These are phyloP conservation scores for Atherix ibis DNA, from an alignment of 2,888 invertebrate genomes.

Conservation along the genomic window DNA sequence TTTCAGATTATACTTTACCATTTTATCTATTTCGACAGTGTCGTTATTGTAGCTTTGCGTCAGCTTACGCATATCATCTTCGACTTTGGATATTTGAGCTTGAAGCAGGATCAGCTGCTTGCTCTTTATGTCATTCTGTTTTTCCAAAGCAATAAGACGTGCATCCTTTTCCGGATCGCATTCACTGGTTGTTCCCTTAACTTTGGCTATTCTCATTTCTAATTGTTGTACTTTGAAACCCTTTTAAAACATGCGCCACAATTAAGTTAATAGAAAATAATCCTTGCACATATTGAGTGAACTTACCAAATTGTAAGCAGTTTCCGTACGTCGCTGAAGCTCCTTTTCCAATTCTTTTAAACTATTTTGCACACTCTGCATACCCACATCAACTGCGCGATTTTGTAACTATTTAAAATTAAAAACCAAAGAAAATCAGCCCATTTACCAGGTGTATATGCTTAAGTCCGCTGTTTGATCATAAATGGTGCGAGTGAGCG, in stretches of 20 bases:
- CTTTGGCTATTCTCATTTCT: conserved; percentile 28
- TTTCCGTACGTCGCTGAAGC: conserved; percentile 41
- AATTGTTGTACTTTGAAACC: conserved; percentile 32
- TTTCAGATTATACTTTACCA: no score
- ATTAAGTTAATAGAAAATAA: no score
- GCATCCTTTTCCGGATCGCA: conserved; percentile 27
- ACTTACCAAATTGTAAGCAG: conserved; percentile 44
- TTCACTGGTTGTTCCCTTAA: conserved; percentile 28
- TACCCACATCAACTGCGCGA: background rate
- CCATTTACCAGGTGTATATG: no score
- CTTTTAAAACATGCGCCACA: conserved; percentile 13
- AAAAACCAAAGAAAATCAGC: no score
- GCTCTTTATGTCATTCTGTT: conserved; percentile 27
- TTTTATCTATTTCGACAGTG: conserved; percentile 27
- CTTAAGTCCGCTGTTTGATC: no score
- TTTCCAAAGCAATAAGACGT: conserved; percentile 33
- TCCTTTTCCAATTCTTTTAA: conserved; percentile 24
- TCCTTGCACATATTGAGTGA: no score
- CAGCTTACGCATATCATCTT: conserved; percentile 40
- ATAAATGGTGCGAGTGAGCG: no score
- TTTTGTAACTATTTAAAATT: background rate
- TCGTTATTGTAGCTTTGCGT: conserved; percentile 34
- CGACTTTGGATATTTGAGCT: conserved; percentile 37
- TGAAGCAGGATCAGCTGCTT: conserved; percentile 34
- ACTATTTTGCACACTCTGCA: background rate